A percentile compares a stretch with the other conserved stretches of the same genome.
Evolutionary conservation across 2,113 vertebrate species (phyloP).

Genomic region (Uropsilus gracilis): DNA sequence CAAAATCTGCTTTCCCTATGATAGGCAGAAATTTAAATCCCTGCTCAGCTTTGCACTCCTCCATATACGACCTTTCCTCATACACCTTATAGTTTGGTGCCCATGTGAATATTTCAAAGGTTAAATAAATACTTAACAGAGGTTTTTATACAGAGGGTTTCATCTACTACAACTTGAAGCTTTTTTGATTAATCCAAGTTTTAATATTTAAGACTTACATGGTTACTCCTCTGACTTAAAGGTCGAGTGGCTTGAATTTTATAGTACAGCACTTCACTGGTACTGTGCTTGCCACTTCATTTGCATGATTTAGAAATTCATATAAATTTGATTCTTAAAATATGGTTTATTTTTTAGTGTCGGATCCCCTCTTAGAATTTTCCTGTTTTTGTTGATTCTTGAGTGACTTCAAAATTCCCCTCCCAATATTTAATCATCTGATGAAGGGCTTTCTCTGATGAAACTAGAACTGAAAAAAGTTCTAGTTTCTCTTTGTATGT

Average conservation of each 20-base stretch:
- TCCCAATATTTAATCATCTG: neutral
- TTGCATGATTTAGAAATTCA: neutral
- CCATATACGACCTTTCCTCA: neutral
- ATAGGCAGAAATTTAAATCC: neutral
- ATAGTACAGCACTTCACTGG: neutral
- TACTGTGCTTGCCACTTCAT: neutral
- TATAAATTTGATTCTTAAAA: too few species aligned
- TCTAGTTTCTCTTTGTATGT: neutral
- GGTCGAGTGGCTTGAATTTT: neutral
- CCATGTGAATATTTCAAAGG: neutral
- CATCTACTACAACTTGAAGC: neutral
- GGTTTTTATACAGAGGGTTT: neutral
- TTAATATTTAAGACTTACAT: neutral
- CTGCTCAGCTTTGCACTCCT: neutral
- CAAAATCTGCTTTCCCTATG: neutral
- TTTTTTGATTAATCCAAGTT: neutral
- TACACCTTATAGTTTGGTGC: neutral
- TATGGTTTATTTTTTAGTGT: neutral
- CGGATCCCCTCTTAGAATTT: neutral
- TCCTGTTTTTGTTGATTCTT: neutral
- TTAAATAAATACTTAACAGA: neutral
- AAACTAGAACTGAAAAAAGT: neutral
- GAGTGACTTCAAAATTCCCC: neutral
- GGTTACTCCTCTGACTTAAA: neutral
- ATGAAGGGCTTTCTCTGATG: neutral